Base-by-base conservation (phyloP, 1,140 invertebrate species). In the Pseudomyrmex dendroicus region DNA sequence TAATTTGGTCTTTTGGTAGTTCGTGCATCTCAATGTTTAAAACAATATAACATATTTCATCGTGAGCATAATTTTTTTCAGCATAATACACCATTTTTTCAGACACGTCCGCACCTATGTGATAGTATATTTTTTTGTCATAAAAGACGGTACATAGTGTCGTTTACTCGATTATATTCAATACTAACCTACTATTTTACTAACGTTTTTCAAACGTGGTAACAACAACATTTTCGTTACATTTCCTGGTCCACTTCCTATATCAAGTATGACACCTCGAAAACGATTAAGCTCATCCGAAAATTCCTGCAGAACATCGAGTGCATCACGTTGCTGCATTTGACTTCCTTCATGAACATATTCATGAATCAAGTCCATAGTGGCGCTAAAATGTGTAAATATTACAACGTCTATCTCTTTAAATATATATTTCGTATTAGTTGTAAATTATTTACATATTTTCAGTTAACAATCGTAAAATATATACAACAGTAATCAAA, bases 241-340 rank as follows among this genome's bases (percentile, higher is more conserved):
- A 85, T 96, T 95, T 0, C 97, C 97, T 17, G 97, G 96, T 0
- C 97, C 97, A 70, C 96, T 97, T 1, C 97, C 97, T 15, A 98
- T 95, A 89, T 98, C 97, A 76, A 98, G 93, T n/a, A 92, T 93
- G 70, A 59, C 89, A 0, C 94, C 94, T 13, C 86, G 63, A 92
- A 94, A 94, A 7, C 89, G 73, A 0, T 73, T 72, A 1, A 97
- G 92, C 59, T 94, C 94, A 48, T 95, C 95, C 3, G 93, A 92
- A 89, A 96, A 97, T 89, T 97, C 96, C 48, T 96, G 94, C 22
- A 98, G 91, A 1, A 97, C 95, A 48, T 96, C 95, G 1, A 94
- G 89, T 1, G 96, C 96, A 90, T 97, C 97, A 5, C 95, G 94
- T 56, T 95, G 95, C 90, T 98, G 97, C 20, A 97, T 89, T 22